Conservation (phyloP, 2,113 vertebrate species). For the Varanus komodoensis region DNA sequence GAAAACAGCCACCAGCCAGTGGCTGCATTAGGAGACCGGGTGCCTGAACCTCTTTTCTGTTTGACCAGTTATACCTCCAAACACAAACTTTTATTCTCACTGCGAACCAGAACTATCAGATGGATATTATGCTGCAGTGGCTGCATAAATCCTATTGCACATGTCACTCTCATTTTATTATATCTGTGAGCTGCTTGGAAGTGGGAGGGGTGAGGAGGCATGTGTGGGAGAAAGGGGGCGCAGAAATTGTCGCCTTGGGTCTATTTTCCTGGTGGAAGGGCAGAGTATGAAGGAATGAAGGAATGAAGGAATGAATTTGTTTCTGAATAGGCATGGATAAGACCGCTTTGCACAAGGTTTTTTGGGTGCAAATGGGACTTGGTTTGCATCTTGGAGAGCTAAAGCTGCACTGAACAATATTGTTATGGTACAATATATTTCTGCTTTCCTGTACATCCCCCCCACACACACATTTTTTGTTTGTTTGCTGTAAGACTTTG, state of each 20-base stretch:
- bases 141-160: background rate
- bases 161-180: background rate
- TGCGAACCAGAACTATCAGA: background rate
- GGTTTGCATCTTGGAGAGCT: background rate
- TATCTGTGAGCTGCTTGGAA: background rate
- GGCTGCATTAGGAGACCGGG: background rate
- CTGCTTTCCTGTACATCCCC: background rate
- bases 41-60: background rate
- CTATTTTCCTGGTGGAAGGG: too few relatives aligned
- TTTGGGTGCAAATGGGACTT: too few relatives aligned
- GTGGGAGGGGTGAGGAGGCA: too few relatives aligned
- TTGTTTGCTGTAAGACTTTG: background rate
- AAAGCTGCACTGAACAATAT: background rate
- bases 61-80: too few relatives aligned
- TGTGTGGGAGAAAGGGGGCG: background rate
- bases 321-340: background rate
- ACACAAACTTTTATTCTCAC: background rate
- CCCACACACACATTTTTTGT: too few relatives aligned
- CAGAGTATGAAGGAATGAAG: background rate
- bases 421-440: background rate
- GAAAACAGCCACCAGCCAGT: background rate
- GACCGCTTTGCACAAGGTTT: background rate
- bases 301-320: background rate
- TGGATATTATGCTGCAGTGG: too few relatives aligned
- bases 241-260: too few relatives aligned